phyloP scores from a whole-genome alignment of 1,140 invertebrate species.

The Antheraea mylitta region DNA sequence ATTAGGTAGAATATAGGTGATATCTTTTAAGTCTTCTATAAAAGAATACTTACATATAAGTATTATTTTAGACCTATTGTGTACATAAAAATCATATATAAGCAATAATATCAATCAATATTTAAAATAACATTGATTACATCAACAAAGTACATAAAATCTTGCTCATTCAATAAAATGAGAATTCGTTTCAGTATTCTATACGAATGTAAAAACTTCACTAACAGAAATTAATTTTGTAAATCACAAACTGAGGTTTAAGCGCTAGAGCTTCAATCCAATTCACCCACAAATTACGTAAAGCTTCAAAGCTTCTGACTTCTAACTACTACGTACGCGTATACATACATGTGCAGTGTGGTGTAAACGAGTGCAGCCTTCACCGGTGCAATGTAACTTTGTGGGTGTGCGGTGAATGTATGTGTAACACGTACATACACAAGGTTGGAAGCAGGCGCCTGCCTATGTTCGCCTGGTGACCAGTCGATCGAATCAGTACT shows the following conservation, averaged over 20 bases:
- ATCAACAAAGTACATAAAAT: background rate
- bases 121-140: background rate
- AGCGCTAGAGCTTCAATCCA: slow-evolving; percentile 58
- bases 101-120: background rate
- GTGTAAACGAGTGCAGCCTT: slow-evolving; percentile 66
- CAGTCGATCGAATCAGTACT: background rate
- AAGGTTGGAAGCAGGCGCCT: slow-evolving; percentile 32
- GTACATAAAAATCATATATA: no score
- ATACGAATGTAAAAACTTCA: slow-evolving; percentile 13
- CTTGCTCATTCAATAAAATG: background rate
- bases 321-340: slow-evolving; percentile 45
- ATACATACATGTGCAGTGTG: slow-evolving; percentile 30
- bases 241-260: slow-evolving; percentile 48
- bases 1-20: no score
- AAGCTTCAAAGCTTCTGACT: slow-evolving; percentile 67
- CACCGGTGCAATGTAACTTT: slow-evolving; percentile 62
- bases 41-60: no score
- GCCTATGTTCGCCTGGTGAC: slow-evolving; percentile 46
- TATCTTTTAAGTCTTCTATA: no score
- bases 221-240: slow-evolving; percentile 43
- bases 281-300: slow-evolving; percentile 71
- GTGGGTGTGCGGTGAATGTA: slow-evolving; percentile 23
- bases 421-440: slow-evolving; percentile 48
- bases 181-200: background rate
- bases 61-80: no score